A percentile compares a stretch with the other conserved stretches of the same genome.
Conservation (phyloP, 1,140 invertebrate genomes). For the Leptopilina boulardi region DNA sequence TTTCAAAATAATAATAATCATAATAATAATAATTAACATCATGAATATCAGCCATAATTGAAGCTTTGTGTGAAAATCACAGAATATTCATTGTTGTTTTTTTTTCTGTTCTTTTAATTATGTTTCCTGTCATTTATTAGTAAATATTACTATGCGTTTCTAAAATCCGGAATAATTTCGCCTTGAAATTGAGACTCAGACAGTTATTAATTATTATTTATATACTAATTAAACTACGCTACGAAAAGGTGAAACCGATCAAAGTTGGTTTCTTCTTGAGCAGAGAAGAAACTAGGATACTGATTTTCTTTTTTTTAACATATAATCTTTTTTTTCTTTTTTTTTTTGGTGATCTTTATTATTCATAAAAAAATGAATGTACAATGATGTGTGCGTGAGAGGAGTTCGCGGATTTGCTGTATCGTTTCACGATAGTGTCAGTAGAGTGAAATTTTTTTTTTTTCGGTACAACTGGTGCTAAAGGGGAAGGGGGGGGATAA, state of each 20-base stretch:
- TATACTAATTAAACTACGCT: neutral
- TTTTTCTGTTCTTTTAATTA: neutral
- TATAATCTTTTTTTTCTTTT: neutral
- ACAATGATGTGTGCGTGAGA: constrained; percentile 53
- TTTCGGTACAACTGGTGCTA: constrained; percentile 25
- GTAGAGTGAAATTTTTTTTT: constrained; percentile 19
- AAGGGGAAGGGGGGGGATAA: neutral
- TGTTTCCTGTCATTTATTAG: constrained; percentile 15
- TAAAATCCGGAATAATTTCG: constrained; percentile 9
- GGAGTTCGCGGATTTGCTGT: constrained; percentile 40
- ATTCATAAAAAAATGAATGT: constrained; percentile 56
- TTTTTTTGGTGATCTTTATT: constrained; percentile 44
- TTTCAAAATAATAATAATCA: neutral
- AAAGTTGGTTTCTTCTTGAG: constrained; percentile 22
- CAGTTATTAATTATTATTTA: neutral
- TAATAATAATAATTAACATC: neutral
- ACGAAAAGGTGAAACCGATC: neutral
- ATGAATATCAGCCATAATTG: neutral
- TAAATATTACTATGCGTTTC: neutral
- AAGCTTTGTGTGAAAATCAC: constrained; percentile 2
- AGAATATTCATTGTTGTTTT: constrained; percentile 12
- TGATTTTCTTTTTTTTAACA: neutral
- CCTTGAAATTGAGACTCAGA: constrained; percentile 15
- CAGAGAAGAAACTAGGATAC: constrained; percentile 24
- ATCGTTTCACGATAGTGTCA: constrained; percentile 32